phyloP scores from a whole-genome alignment of 2,888 invertebrate species.

The Chrysotoxum bicinctum region DNA sequence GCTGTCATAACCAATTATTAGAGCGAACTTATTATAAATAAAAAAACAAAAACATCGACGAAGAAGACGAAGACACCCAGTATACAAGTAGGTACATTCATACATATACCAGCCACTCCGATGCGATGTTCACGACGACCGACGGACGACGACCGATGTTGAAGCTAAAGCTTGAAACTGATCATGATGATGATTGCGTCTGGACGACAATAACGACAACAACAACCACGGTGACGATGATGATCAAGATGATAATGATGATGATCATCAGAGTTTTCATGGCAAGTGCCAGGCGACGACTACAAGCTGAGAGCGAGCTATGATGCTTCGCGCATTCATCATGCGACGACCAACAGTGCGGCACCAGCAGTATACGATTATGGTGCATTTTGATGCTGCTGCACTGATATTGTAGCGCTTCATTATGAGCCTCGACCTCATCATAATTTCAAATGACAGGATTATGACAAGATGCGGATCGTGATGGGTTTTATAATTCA shows the following conservation, averaged over 20 bases:
- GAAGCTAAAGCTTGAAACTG: slow-evolving; percentile 4
- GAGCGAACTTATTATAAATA: slow-evolving; percentile 72
- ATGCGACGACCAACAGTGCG: neutral
- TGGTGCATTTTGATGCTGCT: slow-evolving; percentile 13
- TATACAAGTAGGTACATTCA: neutral
- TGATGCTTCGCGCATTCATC: slow-evolving; percentile 49
- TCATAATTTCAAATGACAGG: slow-evolving; percentile 76
- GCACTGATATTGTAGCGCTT: slow-evolving; percentile 33
- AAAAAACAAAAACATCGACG: slow-evolving; percentile 22
- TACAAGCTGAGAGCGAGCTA: slow-evolving; percentile 23
- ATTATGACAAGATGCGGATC: slow-evolving; percentile 77
- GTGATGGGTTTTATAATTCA: slow-evolving; percentile 50
- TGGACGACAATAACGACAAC: slow-evolving; percentile 63
- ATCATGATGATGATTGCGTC: slow-evolving; percentile 52
- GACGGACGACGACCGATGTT: slow-evolving; percentile 3
- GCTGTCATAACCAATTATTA: slow-evolving; percentile 78
- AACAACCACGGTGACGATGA: slow-evolving; percentile 14
- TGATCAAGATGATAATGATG: slow-evolving; percentile 4
- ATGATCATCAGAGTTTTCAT: slow-evolving; percentile 19
- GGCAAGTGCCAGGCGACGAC: slow-evolving; percentile 66
- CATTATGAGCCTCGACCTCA: slow-evolving; percentile 63
- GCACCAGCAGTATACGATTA: neutral
- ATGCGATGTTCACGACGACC: slow-evolving; percentile 24
- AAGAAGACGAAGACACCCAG: slow-evolving; percentile 42
- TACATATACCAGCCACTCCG: slow-evolving; percentile 1